These are phyloP conservation scores for Trididemnum miniatum DNA, from an alignment of 23 tunicate species.

Conservation along the genomic window DNA sequence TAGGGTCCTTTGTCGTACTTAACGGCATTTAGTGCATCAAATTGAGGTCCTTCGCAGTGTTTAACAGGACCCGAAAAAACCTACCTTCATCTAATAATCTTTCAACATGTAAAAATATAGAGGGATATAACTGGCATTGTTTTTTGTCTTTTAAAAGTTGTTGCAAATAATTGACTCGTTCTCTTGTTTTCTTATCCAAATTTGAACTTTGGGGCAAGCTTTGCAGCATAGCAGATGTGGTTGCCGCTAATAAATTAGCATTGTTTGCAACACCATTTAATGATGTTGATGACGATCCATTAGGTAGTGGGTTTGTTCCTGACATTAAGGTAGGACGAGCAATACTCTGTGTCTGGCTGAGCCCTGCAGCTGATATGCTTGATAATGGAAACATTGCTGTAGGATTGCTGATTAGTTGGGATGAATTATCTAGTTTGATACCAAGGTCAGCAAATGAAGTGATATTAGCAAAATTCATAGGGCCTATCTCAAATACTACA, in stretches of 20 bases:
- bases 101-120: constrained; percentile 89
- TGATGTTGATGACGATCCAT: constrained; percentile 48
- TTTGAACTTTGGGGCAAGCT: constrained; percentile 69
- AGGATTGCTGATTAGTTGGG: constrained; percentile 18
- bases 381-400: constrained; percentile 29
- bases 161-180: constrained; percentile 89
- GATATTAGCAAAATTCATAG: constrained; percentile 62
- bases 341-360: constrained; percentile 19
- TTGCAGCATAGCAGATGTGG: constrained; percentile 84
- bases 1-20: no score
- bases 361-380: constrained; percentile 6
- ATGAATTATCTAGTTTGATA: constrained; percentile 57
- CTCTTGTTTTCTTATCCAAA: constrained; percentile 82
- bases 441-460: constrained; percentile 71
- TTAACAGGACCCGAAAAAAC: no score
- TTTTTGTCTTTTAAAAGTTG: constrained; percentile 97
- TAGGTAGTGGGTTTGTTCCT: constrained; percentile 21
- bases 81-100: constrained; percentile 97
- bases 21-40: no score
- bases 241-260: constrained; percentile 46
- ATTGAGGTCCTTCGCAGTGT: no score
- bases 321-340: constrained; percentile 22
- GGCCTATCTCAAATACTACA: not conserved
- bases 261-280: constrained; percentile 18
- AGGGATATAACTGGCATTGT: constrained; percentile 77